Evolutionary conservation across 2,797 vertebrate genomes (phyloP).

Genomic region (Calcarius lapponicus): DNA sequence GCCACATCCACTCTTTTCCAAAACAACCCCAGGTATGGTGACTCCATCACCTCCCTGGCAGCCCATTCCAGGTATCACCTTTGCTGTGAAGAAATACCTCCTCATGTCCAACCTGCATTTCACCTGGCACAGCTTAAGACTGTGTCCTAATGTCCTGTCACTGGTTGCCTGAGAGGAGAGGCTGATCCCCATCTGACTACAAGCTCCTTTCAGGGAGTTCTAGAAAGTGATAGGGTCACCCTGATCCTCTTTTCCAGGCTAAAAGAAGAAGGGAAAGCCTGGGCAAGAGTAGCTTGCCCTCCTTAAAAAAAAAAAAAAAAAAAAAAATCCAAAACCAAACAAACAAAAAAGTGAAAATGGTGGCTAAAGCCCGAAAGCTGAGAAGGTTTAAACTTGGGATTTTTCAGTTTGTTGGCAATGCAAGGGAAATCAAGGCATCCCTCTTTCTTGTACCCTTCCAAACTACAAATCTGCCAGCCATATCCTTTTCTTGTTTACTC

Average conservation of each 20-base stretch:
- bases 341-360: not conserved
- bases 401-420: not conserved
- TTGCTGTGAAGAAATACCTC: not conserved
- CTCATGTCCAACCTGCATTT: not conserved
- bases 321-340: not conserved
- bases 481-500: not conserved
- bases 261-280: not conserved
- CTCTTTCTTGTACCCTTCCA: not conserved
- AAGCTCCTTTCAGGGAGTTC: not conserved
- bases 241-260: not conserved
- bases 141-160: not conserved
- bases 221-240: not conserved
- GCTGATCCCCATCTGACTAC: not conserved
- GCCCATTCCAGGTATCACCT: not conserved
- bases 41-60: not conserved
- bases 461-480: not conserved
- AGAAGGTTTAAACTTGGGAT: too few relatives aligned
- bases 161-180: not conserved
- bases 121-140: not conserved
- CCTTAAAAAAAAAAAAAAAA: too few relatives aligned
- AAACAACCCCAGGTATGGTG: not conserved
- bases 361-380: too few relatives aligned
- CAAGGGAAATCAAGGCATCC: not conserved
- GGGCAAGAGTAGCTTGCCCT: not conserved
- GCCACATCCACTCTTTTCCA: not conserved